Evolutionary conservation across 2,797 vertebrate genomes (phyloP).

Genomic region (Acrocephalus scirpaceus): DNA sequence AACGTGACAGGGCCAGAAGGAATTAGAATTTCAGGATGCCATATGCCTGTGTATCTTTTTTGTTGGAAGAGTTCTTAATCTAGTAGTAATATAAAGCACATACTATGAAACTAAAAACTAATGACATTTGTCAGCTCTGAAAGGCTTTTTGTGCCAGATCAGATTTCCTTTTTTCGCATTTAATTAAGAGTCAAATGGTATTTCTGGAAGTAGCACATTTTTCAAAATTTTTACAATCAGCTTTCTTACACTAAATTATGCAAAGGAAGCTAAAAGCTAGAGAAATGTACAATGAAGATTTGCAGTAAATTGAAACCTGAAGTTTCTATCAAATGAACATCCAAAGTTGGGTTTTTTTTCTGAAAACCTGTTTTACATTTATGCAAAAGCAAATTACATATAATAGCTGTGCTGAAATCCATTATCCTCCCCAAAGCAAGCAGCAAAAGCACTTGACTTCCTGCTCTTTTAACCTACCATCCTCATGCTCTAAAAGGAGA

Average conservation of each 20-base stretch:
- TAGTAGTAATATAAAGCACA: slow-evolving; percentile 12
- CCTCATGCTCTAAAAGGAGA: slow-evolving; percentile 2
- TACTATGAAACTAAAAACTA: slow-evolving; percentile 36
- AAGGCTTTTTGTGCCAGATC: slow-evolving; percentile 38
- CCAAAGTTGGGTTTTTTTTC: not conserved
- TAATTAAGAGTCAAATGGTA: slow-evolving; percentile 52
- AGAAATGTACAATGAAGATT: not conserved
- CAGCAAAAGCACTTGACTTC: slow-evolving; percentile 29
- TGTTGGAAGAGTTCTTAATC: not conserved
- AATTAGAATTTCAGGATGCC: not conserved
- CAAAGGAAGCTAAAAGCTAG: slow-evolving; percentile 32
- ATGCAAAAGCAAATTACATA: slow-evolving; percentile 56
- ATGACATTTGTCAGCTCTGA: slow-evolving; percentile 23
- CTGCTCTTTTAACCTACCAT: slow-evolving; percentile 39
- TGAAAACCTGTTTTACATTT: slow-evolving; percentile 29
- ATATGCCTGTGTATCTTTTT: not conserved
- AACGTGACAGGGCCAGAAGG: not conserved
- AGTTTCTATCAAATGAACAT: slow-evolving; percentile 47
- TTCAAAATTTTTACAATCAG: slow-evolving; percentile 25
- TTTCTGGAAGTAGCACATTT: slow-evolving; percentile 46
- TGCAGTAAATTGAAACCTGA: slow-evolving; percentile 30
- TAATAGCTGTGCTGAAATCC: slow-evolving; percentile 55
- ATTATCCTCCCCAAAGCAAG: slow-evolving; percentile 51
- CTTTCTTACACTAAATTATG: slow-evolving; percentile 22
- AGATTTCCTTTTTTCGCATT: slow-evolving; percentile 46